These are phyloP conservation scores for Corythoichthys intestinalis DNA, from an alignment of 2,113 vertebrate species.

Conservation along the genomic window DNA sequence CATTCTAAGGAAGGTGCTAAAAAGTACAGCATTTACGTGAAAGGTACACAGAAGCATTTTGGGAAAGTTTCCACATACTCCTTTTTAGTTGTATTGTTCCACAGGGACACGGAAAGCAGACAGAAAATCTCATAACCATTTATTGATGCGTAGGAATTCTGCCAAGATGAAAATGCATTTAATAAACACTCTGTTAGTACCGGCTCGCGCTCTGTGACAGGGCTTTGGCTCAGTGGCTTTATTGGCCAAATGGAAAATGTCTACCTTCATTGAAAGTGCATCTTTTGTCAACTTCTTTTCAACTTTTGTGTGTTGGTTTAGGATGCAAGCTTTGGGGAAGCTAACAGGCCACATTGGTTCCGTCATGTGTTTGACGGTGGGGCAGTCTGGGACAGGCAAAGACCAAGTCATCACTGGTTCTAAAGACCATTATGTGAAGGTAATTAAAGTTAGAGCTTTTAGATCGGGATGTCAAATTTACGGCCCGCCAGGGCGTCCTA, in stretches of 20 bases:
- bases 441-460: slow-evolving; percentile 38
- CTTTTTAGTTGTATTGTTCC: neutral
- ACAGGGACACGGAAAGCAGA: neutral
- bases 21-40: neutral
- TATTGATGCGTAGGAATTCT: slow-evolving; percentile 6
- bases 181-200: slow-evolving; percentile 1
- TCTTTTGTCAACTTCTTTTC: slow-evolving; percentile 19
- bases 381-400: slow-evolving; percentile 81
- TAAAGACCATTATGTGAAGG: slow-evolving; percentile 98
- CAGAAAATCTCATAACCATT: neutral
- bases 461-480: too few relatives aligned
- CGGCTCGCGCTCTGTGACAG: slow-evolving; percentile 18
- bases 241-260: slow-evolving; percentile 23
- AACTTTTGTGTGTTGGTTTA: slow-evolving; percentile 42
- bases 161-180: slow-evolving; percentile 4
- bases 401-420: slow-evolving; percentile 96
- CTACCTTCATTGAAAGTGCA: slow-evolving; percentile 28
- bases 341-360: slow-evolving; percentile 92
- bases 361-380: slow-evolving; percentile 93
- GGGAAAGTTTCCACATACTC: neutral
- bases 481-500: too few relatives aligned
- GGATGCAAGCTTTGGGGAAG: slow-evolving; percentile 88
- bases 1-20: slow-evolving; percentile 10
- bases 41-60: neutral
- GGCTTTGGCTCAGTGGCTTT: slow-evolving; percentile 33